Evolutionary conservation across 2,113 vertebrate species (phyloP).

Genomic region (Alaudala cheleensis): DNA sequence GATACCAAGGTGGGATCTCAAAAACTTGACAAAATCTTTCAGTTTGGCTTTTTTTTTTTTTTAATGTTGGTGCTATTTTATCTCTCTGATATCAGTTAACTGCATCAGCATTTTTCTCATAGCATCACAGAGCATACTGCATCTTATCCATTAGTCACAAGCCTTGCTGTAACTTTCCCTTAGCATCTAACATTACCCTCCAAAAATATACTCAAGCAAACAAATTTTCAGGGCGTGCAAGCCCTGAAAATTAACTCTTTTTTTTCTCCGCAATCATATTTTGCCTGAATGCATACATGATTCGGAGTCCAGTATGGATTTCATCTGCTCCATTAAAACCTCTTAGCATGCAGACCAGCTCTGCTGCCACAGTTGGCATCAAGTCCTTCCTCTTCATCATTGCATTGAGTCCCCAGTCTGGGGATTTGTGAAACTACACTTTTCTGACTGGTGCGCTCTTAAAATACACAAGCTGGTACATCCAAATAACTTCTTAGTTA

Average conservation of each 20-base stretch:
- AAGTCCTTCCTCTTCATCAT: background rate
- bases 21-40: background rate
- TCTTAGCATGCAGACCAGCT: background rate
- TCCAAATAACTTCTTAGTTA: background rate
- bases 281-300: background rate
- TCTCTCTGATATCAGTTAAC: conserved; percentile 8
- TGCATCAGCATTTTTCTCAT: conserved; percentile 29
- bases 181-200: background rate
- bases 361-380: background rate
- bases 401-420: background rate
- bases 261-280: background rate
- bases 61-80: background rate
- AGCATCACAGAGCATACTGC: background rate
- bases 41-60: background rate
- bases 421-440: background rate
- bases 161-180: conserved; percentile 27
- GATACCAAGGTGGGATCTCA: background rate
- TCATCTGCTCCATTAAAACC: background rate
- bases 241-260: background rate
- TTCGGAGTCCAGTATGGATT: conserved; percentile 12
- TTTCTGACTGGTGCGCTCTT: background rate
- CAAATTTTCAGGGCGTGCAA: background rate
- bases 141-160: conserved; percentile 22
- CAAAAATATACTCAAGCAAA: conserved; percentile 47
- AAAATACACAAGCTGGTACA: background rate